Evolutionary conservation across 2,113 vertebrate species (phyloP), one percentile per base, ranked within the genome.

Genomic region (Bubo scandiacus): DNA sequence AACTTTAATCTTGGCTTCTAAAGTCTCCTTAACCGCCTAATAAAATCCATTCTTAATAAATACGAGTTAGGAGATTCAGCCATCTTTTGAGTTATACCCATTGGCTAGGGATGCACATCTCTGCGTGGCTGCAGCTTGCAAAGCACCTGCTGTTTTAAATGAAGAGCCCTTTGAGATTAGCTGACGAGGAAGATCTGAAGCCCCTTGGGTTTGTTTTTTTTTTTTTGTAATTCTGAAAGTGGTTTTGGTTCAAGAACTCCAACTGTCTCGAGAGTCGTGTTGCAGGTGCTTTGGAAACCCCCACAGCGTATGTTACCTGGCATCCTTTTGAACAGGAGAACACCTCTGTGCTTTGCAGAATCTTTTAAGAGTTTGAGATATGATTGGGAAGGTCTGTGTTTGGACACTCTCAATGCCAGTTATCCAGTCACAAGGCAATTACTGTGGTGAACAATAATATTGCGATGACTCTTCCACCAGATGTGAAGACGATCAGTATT

Each of bases 371-470:
- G 38, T 2, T 45, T 10, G 38, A 10, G 52, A 4, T 26, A 9
- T 3, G 29, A 1, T n/a, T 17, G 43, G 43, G 40, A 36, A 68
- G 15, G 13, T 55, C 65, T 55, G 26, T 20, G n/a, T n/a, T 30
- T 30, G 73, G 43, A 18, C 13, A 5, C n/a, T 27, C 0, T 20
- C 5, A 20, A 17, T 4, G 7, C 23, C 15, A 42, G 5, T 43
- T 23, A 10, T 16, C 3, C 55, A 22, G 29, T 21, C 40, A 2
- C 58, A 4, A 0, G 6, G 26, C 25, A 7, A 0, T 42, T 5
- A 0, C 16, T 6, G 62, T 15, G 47, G 23, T 4, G 61, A 19
- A 2, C 9, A 10, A 0, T 2, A 10, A 0, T 2, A 9, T 0
- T 34, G 27, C 2, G 3, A 8, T 10, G 9, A 11, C 36, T 67